These are phyloP conservation scores for Eurystomus glaucurus DNA, from an alignment of 2,797 vertebrate genomes.

Conservation along the genomic window DNA sequence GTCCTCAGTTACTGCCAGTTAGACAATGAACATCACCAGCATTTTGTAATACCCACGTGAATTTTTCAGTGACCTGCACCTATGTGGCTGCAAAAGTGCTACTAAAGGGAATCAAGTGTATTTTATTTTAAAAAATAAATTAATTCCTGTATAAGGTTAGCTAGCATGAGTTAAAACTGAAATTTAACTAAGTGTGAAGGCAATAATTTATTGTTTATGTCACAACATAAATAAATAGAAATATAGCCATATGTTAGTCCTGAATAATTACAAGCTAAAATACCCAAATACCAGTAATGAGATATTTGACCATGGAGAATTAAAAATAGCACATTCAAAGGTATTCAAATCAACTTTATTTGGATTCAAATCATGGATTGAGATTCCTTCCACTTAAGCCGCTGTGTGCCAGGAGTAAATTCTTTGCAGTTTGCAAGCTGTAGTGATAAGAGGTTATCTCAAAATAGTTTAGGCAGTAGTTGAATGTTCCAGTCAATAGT, in stretches of 20 bases:
- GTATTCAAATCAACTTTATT: neutral
- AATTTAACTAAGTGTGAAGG: neutral
- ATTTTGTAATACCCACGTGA: neutral
- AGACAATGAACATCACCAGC: neutral
- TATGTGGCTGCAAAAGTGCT: constrained; percentile 12
- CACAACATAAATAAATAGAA: neutral
- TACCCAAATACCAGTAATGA: neutral
- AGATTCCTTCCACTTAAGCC: neutral
- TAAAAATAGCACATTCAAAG: neutral
- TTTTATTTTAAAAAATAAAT: neutral
- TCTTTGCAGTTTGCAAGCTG: neutral
- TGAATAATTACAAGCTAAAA: neutral
- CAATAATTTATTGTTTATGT: neutral
- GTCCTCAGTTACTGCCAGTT: neutral
- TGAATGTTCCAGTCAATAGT: neutral
- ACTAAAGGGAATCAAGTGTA: neutral
- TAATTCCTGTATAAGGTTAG: neutral
- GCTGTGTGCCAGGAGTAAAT: neutral
- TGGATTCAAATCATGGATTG: neutral
- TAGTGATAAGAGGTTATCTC: neutral
- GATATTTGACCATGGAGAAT: neutral
- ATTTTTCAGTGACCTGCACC: neutral
- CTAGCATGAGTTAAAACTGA: neutral
- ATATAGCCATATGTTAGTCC: neutral
- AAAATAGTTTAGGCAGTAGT: neutral